phyloP scores from a whole-genome alignment of 2,113 vertebrate genomes.

The Sinocyclocheilus maitianheensis region DNA sequence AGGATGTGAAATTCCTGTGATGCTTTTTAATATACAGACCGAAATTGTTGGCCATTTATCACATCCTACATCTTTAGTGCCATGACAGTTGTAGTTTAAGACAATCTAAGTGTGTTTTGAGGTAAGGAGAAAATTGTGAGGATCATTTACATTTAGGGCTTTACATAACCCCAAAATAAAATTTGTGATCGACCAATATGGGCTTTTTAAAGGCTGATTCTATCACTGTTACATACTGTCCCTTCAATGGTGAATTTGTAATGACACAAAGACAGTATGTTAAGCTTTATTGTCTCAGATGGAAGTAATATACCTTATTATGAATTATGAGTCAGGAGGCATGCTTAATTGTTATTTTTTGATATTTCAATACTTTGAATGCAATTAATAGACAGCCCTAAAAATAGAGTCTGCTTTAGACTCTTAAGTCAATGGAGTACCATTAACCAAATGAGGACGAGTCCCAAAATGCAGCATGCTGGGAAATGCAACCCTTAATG shows the following conservation, averaged over 20 bases:
- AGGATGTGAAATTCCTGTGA: neutral
- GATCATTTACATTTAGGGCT: no score
- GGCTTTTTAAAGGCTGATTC: no score
- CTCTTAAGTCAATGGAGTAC: slow-evolving; percentile 32
- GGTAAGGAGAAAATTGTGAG: no score
- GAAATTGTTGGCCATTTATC: neutral
- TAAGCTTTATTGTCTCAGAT: no score
- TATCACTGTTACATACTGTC: no score
- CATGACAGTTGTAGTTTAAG: neutral
- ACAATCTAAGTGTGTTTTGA: no score
- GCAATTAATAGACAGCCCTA: neutral
- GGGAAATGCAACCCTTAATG: slow-evolving; percentile 45
- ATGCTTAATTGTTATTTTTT: neutral
- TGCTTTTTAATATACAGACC: neutral
- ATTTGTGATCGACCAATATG: no score
- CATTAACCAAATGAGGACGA: slow-evolving; percentile 43
- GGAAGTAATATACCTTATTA: no score
- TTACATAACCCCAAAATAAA: no score
- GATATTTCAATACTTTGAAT: neutral
- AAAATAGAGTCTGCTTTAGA: slow-evolving; percentile 17
- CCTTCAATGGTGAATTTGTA: no score
- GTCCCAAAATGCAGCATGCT: slow-evolving; percentile 31
- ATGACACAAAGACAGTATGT: no score
- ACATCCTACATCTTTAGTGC: neutral
- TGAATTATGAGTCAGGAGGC: no score